Conservation (phyloP, 2,113 vertebrate genomes). For the Lagopus leucura region DNA sequence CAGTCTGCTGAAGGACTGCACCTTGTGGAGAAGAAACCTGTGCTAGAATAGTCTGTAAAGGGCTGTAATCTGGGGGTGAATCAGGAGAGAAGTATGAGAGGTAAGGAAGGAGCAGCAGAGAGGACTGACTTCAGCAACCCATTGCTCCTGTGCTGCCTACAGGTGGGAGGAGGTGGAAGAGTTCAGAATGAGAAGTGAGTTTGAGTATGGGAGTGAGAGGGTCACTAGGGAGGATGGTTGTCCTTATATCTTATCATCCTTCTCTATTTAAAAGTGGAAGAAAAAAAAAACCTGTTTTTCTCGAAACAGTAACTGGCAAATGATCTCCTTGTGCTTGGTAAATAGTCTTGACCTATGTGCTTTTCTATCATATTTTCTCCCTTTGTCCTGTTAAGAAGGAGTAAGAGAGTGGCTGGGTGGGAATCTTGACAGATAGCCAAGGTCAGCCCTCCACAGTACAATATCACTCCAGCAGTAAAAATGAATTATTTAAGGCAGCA, state of each 20-base stretch:
- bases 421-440: not conserved
- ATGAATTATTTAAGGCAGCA: not conserved
- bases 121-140: not conserved
- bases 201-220: not conserved
- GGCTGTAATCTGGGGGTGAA: not conserved
- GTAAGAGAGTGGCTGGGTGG: not conserved
- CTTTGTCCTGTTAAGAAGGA: not conserved
- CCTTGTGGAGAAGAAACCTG: not conserved
- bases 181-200: not conserved
- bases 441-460: not conserved
- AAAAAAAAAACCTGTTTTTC: not conserved
- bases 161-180: not conserved
- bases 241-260: not conserved
- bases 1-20: not conserved
- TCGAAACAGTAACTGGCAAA: not conserved
- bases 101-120: not conserved
- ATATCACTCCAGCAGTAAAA: not conserved
- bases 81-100: not conserved
- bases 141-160: not conserved
- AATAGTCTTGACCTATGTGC: not conserved
- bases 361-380: not conserved
- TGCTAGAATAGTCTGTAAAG: not conserved
- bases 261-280: not conserved
- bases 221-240: rapidly evolving
- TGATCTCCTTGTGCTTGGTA: not conserved